Evolutionary conservation across 92 coral and sea anemone genomes (phyloP).

Genomic region (Siderastrea radians): DNA sequence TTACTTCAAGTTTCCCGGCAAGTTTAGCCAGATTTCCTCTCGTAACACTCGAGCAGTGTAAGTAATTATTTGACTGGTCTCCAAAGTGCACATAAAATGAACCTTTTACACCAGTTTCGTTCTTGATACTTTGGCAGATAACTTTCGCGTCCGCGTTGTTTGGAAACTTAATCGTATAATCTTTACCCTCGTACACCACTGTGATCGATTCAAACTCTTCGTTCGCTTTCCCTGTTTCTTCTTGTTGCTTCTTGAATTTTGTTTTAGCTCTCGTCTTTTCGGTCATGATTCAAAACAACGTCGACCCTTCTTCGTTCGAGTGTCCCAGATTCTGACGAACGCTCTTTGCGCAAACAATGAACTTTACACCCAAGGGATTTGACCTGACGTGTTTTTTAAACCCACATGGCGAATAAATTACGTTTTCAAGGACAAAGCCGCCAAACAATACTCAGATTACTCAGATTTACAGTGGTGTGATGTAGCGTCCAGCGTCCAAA

Average conservation of each 20-base stretch:
- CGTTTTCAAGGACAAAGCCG: not conserved
- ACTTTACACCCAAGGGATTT: not conserved
- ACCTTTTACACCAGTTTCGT: conserved; percentile 77
- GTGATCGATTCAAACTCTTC: conserved; percentile 61
- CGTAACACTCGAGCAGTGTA: conserved; percentile 86
- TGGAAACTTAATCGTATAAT: conserved; percentile 62
- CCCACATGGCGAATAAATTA: not conserved
- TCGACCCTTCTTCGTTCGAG: not conserved
- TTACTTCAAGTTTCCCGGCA: conserved; percentile 71
- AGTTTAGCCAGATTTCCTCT: conserved; percentile 71
- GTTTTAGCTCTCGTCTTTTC: not conserved
- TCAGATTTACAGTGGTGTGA: not conserved
- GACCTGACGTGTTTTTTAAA: not conserved
- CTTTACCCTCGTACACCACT: conserved; percentile 62
- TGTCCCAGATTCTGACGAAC: not conserved
- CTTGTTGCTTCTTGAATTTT: not conserved
- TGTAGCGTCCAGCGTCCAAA: not conserved
- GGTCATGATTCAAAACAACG: conserved; percentile 2
- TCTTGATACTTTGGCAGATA: conserved; percentile 69
- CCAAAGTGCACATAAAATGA: conserved; percentile 84
- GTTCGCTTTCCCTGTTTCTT: conserved; percentile 3
- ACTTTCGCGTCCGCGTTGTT: conserved; percentile 67
- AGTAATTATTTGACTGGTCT: conserved; percentile 50
- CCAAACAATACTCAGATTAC: too few species aligned
- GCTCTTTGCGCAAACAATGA: not conserved